Percentiles rank a stretch among this genome's conserved stretches.
These are phyloP conservation scores for Halocynthia roretzi DNA, from an alignment of 23 tunicate species.

Conservation along the genomic window DNA sequence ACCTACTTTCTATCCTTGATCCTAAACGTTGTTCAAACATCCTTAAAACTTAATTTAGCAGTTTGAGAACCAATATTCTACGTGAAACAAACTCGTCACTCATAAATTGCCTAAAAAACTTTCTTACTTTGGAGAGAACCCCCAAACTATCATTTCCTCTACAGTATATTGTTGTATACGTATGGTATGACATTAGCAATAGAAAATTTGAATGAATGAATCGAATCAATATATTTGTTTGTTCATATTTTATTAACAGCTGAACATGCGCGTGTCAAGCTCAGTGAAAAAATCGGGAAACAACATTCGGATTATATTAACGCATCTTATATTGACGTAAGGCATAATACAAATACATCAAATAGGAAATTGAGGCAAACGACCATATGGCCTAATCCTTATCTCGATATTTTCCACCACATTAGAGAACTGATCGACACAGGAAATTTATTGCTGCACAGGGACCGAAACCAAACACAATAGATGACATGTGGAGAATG, in stretches of 20 bases:
- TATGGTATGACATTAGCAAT: too few relatives aligned
- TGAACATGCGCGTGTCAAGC: neutral
- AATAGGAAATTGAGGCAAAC: neutral
- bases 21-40: too few relatives aligned
- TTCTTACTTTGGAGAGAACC: too few relatives aligned
- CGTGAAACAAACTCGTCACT: too few relatives aligned
- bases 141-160: too few relatives aligned
- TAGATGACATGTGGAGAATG: constrained; percentile 45
- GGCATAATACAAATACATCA: neutral
- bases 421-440: constrained; percentile 17
- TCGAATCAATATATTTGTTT: too few relatives aligned
- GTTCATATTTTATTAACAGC: neutral
- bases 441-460: constrained; percentile 38
- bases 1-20: too few relatives aligned
- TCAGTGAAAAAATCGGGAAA: neutral
- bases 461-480: constrained; percentile 51
- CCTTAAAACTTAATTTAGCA: too few relatives aligned
- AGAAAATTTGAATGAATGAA: too few relatives aligned
- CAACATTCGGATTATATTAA: constrained; percentile 36
- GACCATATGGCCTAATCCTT: neutral
- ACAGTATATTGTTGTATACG: too few relatives aligned
- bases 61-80: too few relatives aligned
- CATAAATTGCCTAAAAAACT: too few relatives aligned
- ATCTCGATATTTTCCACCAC: neutral
- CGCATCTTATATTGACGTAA: constrained; percentile 55